Base-by-base conservation (phyloP, 2,888 invertebrate genomes). In the Carabus problematicus region DNA sequence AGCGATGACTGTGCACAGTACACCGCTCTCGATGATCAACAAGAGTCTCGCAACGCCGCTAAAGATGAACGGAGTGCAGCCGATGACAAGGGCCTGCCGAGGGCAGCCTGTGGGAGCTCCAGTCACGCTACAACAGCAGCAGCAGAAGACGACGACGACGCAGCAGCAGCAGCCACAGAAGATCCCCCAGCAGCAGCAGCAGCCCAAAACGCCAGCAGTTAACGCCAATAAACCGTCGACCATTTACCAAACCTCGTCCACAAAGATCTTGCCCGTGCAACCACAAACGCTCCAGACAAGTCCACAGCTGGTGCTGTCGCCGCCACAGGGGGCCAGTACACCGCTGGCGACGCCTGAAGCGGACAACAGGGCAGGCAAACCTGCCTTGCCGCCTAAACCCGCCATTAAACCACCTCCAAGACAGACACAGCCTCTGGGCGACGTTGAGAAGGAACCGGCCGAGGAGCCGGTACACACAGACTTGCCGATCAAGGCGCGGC, bases 331-430 rank as follows among this genome's bases (percentile, higher is more conserved):
- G 72, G 85, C 85, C 72, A 88, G 88, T 76, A 88, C 88, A 1
- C 87, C 88, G 2, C 74, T 86, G 43, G 82, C 84, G 3, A 86
- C 85, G 8, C 86, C 88, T 6, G 79, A 80, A 47, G 84, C 84
- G 70, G 73, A 82, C 6, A 87, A 87, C 75, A 87, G 86, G 77
- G 84, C 83, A 45, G 85, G 87, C 56, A 91, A 93, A 79, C 93
- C 93, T 0, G 92, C 93, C 1, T 80, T 93, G 79, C 93, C 93
- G 71, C 93, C 93, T 8, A 95, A 95, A 83, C 95, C 95, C 58
- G 87, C 88, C 14, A 86, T 90, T 60, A 88, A 85, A 72, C 85
- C 86, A 12, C 86, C 86, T 0, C 86, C 86, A 0, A 78, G 86
- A 70, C 86, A 85, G 76, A 82, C 80, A 7, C 80, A 79, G 72